Evolutionary conservation across 2,113 vertebrate species (phyloP), one percentile per base, ranked within the genome.

Genomic region (Plotosus lineatus): DNA sequence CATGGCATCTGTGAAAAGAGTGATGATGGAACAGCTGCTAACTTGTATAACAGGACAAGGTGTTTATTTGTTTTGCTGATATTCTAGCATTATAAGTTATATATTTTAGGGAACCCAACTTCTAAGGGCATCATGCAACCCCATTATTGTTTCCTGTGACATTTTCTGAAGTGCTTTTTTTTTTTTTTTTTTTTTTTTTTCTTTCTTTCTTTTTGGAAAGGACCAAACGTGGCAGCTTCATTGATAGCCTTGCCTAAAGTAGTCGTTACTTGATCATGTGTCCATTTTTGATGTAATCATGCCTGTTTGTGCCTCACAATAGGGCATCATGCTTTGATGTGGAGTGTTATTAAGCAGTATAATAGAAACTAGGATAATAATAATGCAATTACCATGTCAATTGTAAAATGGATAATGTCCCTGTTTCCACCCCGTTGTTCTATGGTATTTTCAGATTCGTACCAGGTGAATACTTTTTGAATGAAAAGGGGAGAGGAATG

Each of bases 331-430:
- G 78, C 58, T 83, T 78, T 83, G 75, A 83, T 74, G 68, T 73
- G 51, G 53, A 69, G 75, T 28, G 61, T 81, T 86, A 81, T 79
- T 83, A 80, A 83, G 58, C 74, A 23, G 58, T 74, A 68, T 60
- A 56, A 50, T 80, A 61, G 61, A 61, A 23, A 2, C n/a, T 76
- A 53, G 65, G 65, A 71, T 60, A 56, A 75, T 77, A 79, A 79
- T 36, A 12, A 78, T 75, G 60, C 71, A 77, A 83, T 86, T 83
- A 78, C 14, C 78, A 78, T 83, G 79, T 65, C 81, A 77, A 58
- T 83, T 69, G 74, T 65, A 48, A 50, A 77, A 79, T 26, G 31
- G 61, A 78, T 77, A 81, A 81, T 56, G 51, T 60, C 26, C 31
- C 46, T 31, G 69, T 78, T 78, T 56, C 23, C 63, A 33, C 26